Base-by-base conservation (phyloP, 2,888 invertebrate species). In the Lasioglossum villosulum region DNA sequence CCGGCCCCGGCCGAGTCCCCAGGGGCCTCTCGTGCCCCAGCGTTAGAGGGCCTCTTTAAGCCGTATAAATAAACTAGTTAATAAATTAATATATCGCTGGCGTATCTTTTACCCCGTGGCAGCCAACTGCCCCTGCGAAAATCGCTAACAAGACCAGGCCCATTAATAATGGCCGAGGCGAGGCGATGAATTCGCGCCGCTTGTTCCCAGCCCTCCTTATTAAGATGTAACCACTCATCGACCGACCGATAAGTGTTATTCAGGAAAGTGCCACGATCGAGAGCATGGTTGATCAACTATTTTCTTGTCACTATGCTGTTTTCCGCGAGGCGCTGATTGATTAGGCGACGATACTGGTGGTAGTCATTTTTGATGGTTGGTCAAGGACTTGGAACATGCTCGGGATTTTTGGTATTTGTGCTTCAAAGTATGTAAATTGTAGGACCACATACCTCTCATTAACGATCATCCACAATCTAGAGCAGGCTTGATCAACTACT, bases 1-100 rank as follows among this genome's bases (percentile, higher is more conserved):
- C 70, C 59, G 88, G 68, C 86, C 87, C 52, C 52, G 86, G 85
- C 78, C 83, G 85, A 76, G 75, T 84, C 87, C 89, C 89, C 87
- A 78, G 84, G 86, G 90, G 89, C 86, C 75, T 56, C 37, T 56
- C 42, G 68, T 59, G 37, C 79, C 82, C 52, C 19, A 73, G 80
- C 87, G 90, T 87, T 39, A 90, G 89, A 86, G 84, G 91, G 86
- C 87, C 89, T 91, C 88, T 88, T 89, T 90, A 90, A 88, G 89
- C 88, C 75, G 89, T 90, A 92, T 92, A 93, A 93, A 92, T 92
- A 92, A 93, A 91, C 92, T 93, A 93, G 92, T 93, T 93, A 92
- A 93, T 94, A 92, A 93, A 93, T 93, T 94, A 94, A 94, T 94
- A 93, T 92, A 94, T 93, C 94, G 93, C 92, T 88, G 92, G 86